Base-by-base conservation (phyloP, 2,797 vertebrate species). In the Argentina silus region DNA sequence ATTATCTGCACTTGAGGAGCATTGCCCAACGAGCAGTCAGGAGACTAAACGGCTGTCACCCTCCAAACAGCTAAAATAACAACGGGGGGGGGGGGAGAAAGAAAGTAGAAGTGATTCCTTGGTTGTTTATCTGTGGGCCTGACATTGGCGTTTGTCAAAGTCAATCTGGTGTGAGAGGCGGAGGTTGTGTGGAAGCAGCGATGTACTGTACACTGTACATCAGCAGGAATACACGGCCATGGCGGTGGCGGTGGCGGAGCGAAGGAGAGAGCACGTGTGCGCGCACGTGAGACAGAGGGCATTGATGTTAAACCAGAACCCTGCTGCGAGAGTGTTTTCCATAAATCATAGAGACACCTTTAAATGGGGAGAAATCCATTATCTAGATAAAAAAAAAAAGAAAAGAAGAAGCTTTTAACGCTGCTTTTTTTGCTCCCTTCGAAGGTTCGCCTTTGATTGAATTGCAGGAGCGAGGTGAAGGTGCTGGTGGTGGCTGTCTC, bases 321-420 rank as follows among this genome's bases (percentile, higher is more conserved):
- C 45, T 51, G 57, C 56, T 7, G 45, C 6, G 21, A 17, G 55
- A 36, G 42, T 51, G 19, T 65, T 23, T 14, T 21, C 42, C 62
- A 72, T 72, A 47, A 77, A 77, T 77, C 75, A 76, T 60, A 53
- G 56, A 44, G 69, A 72, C 69, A 67, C 17, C n/a, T 11, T 66
- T 70, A 50, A 69, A 66, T 42, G n/a, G 61, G n/a, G 23, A 0
- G 48, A 17, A 19, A 72, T 42, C 50, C 48, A 62, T 67, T 57
- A 44, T 72, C 65, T 7, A 36, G 19, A 67, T 65, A 15, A 21
- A 9, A 11, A 45, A 43, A 44, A 42, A 64, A 21, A 55, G n/a
- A n/a, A n/a, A n/a, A n/a, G n/a, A n/a, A n/a, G n/a, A n/a, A 14
- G 0, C 7, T n/a, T n/a, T n/a, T 10, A 53, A 14, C 19, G 7